A percentile compares a stretch with the other conserved stretches of the same genome.
Evolutionary conservation across 1,140 invertebrate species (phyloP).

Genomic region (Formica exsecta): DNA sequence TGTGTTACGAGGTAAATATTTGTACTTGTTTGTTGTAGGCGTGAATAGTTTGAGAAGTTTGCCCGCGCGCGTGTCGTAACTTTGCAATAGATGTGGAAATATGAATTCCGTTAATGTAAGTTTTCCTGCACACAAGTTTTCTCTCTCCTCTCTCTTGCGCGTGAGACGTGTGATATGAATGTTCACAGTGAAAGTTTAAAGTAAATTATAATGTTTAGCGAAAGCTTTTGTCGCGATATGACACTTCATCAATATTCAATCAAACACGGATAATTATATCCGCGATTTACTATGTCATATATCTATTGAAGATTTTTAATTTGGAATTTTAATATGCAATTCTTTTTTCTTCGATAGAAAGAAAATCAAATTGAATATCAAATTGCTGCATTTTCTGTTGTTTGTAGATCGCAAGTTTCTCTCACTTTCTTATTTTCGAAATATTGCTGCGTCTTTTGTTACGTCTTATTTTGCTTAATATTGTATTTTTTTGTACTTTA

Average conservation of each 20-base stretch:
- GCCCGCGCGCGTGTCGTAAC: not conserved
- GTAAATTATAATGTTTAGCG: not conserved
- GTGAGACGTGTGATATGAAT: not conserved
- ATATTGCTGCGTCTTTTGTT: too few species aligned
- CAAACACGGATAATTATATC: not conserved
- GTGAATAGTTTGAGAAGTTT: conserved; percentile 10
- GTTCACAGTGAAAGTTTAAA: not conserved
- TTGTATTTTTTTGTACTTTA: too few species aligned
- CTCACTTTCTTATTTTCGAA: not conserved
- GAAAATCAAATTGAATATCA: too few species aligned
- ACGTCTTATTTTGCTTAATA: too few species aligned
- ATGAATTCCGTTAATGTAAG: conserved; percentile 20
- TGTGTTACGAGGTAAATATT: conserved; percentile 7
- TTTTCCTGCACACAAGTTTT: not conserved
- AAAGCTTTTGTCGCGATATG: conserved; percentile 17
- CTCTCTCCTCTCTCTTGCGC: too few species aligned
- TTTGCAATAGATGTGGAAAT: conserved; percentile 23
- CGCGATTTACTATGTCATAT: not conserved
- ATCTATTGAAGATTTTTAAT: not conserved
- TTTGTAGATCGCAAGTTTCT: not conserved
- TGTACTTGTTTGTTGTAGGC: not conserved
- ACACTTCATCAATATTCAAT: conserved; percentile 24
- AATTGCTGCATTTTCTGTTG: not conserved
- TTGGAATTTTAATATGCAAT: not conserved
- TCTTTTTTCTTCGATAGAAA: not conserved